phyloP scores from a whole-genome alignment of 2,113 vertebrate genomes.

The Pelvicachromis taeniatus region DNA sequence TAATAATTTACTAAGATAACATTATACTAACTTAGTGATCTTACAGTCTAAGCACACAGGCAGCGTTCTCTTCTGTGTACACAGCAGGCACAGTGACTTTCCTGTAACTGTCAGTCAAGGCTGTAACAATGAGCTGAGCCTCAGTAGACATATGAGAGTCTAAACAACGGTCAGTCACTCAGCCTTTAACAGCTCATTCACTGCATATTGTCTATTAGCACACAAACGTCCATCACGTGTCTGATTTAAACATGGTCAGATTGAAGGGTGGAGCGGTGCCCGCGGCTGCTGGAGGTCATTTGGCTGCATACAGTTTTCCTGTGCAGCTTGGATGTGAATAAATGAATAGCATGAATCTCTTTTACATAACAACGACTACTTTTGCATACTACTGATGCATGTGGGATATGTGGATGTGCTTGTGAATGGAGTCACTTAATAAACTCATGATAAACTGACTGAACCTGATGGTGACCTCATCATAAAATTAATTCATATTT shows the following conservation, averaged over 20 bases:
- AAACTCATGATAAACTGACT: neutral
- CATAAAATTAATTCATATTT: neutral
- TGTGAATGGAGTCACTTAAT: neutral
- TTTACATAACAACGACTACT: neutral
- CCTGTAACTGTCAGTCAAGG: neutral
- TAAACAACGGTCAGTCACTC: neutral
- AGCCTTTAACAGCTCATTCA: neutral
- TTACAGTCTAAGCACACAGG: neutral
- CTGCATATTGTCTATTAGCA: neutral
- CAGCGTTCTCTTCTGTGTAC: neutral
- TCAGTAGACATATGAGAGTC: neutral
- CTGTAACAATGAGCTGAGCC: neutral
- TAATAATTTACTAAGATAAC: neutral
- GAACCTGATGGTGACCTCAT: neutral
- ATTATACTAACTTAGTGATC: neutral
- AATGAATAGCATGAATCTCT: neutral
- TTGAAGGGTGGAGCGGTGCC: neutral
- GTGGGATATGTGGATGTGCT: neutral
- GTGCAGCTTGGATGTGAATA: neutral
- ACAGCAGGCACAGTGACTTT: neutral
- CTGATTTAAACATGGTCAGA: neutral
- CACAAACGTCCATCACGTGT: neutral
- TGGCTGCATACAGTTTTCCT: neutral
- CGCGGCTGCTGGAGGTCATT: slow-evolving; percentile 5
- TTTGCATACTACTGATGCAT: neutral